phyloP scores from a whole-genome alignment of 1,140 invertebrate species.

The Oncopeltus fasciatus region DNA sequence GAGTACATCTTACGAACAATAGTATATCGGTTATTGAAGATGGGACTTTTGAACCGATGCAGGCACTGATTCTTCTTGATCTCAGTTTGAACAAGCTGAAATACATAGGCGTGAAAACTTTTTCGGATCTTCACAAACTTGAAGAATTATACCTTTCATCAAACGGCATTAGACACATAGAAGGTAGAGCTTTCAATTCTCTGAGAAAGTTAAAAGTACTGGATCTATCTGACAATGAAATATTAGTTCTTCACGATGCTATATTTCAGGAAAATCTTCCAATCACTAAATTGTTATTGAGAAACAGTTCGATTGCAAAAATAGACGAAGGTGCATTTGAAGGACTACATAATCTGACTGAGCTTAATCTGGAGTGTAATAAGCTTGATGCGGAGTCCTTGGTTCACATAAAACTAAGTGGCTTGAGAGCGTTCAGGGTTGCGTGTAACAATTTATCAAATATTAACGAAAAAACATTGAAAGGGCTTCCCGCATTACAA shows the following conservation, averaged over 20 bases:
- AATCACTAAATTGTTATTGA: constrained; percentile 40
- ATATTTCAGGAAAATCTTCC: constrained; percentile 46
- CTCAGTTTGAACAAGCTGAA: constrained; percentile 57
- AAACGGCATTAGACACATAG: constrained; percentile 40
- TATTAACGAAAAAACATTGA: constrained; percentile 48
- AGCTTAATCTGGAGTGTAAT: constrained; percentile 59
- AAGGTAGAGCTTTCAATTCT: constrained; percentile 40
- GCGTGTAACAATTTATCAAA: constrained; percentile 57
- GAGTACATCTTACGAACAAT: constrained; percentile 72
- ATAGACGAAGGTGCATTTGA: constrained; percentile 49
- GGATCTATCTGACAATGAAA: constrained; percentile 45
- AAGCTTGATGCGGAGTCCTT: constrained; percentile 48
- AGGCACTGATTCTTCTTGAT: constrained; percentile 59
- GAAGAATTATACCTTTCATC: constrained; percentile 47
- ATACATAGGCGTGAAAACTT: constrained; percentile 44
- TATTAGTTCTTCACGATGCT: constrained; percentile 36
- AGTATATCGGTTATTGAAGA: constrained; percentile 64
- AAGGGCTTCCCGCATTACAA: constrained; percentile 58
- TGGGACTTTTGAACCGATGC: constrained; percentile 58
- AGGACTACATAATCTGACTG: constrained; percentile 46
- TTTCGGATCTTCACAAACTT: constrained; percentile 50
- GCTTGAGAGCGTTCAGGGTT: constrained; percentile 50
- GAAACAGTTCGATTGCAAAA: constrained; percentile 41
- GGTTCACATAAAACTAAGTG: constrained; percentile 50
- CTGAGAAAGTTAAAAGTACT: constrained; percentile 42